A percentile compares a stretch with the other conserved stretches of the same genome.
phyloP scores from a whole-genome alignment of 2,797 vertebrate genomes.

The Squalus acanthias region DNA sequence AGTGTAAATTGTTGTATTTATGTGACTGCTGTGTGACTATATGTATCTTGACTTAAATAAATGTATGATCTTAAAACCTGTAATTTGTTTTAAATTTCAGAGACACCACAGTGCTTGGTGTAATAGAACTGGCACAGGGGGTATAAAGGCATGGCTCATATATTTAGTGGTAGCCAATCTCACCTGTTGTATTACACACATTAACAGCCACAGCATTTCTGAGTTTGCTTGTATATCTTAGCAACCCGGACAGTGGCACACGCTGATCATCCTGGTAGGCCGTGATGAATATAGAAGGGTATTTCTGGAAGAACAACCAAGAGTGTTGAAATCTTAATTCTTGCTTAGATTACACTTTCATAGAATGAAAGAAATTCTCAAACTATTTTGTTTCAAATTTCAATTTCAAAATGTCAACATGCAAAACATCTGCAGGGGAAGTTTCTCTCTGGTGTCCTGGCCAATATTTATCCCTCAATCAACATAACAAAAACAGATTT shows the following conservation, averaged over 20 bases:
- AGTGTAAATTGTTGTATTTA: neutral
- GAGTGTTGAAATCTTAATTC: neutral
- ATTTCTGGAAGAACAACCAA: slow-evolving; percentile 58
- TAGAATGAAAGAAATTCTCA: neutral
- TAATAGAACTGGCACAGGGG: neutral
- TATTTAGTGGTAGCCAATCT: neutral
- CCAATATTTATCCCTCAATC: too few species aligned
- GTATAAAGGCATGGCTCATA: neutral
- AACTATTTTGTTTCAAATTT: neutral
- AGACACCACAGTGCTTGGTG: neutral
- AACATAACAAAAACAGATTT: too few species aligned
- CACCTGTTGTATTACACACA: slow-evolving; percentile 51
- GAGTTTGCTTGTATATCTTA: slow-evolving; percentile 69
- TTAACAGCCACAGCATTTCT: slow-evolving; percentile 62
- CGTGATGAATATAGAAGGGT: slow-evolving; percentile 84
- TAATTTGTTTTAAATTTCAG: neutral
- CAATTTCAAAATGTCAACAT: neutral
- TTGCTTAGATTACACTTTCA: neutral
- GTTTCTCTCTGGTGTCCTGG: too few species aligned
- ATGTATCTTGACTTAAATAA: neutral
- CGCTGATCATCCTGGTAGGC: slow-evolving; percentile 74
- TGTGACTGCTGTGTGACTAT: neutral
- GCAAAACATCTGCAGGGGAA: neutral
- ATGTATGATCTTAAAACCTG: neutral
- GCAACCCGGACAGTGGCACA: slow-evolving; percentile 68